Conservation (phyloP, 2,113 vertebrate species). For the Salvelinus alpinus region DNA sequence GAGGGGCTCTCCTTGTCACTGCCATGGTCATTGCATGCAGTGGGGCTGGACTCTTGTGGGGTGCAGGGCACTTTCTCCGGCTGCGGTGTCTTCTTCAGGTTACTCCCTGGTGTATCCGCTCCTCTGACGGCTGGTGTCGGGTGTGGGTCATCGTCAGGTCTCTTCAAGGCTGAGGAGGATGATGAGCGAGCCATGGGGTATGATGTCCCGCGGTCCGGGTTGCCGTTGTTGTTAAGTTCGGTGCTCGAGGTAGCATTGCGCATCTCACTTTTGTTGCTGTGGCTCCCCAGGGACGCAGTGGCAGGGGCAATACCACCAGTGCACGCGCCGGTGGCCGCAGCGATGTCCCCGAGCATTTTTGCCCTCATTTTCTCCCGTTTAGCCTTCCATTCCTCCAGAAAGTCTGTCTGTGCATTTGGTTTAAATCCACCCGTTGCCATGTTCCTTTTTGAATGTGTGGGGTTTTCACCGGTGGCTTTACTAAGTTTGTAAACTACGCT, state of each 20-base stretch:
- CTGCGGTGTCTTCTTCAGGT: conserved; percentile 61
- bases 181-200: conserved; percentile 62
- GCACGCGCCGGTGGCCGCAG: conserved; percentile 57
- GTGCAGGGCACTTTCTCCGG: conserved; percentile 48
- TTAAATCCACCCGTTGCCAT: conserved; percentile 90
- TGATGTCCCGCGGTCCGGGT: conserved; percentile 56
- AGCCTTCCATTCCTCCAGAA: conserved; percentile 96
- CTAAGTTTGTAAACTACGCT: neutral
- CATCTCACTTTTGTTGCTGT: conserved; percentile 24
- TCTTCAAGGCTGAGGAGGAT: conserved; percentile 65
- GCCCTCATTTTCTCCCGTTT: conserved; percentile 95
- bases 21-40: conserved; percentile 51
- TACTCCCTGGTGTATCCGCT: conserved; percentile 37
- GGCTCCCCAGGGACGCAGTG: conserved; percentile 22
- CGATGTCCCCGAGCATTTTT: conserved; percentile 82
- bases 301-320: neutral
- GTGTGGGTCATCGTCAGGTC: conserved; percentile 70
- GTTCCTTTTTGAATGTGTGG: conserved; percentile 34
- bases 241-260: conserved; percentile 43
- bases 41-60: conserved; percentile 63
- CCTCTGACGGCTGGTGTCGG: conserved; percentile 13
- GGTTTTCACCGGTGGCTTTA: neutral
- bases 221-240: conserved; percentile 63
- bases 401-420: conserved; percentile 81
- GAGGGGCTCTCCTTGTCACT: conserved; percentile 73